These are phyloP conservation scores for Siphlonurus alternatus DNA, from an alignment of 2,888 invertebrate genomes.

Conservation along the genomic window DNA sequence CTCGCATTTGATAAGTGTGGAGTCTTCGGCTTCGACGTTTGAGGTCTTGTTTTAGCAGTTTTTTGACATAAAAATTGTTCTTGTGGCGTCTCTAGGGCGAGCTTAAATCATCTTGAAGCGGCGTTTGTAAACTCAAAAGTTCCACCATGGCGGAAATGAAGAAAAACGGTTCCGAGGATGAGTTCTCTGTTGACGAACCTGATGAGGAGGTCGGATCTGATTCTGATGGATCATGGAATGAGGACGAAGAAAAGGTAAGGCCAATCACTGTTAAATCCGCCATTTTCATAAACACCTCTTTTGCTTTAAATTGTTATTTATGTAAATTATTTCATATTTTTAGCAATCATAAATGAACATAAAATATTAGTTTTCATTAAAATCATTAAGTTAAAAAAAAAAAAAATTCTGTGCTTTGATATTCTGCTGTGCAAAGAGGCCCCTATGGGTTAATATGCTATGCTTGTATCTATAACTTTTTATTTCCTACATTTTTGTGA, in stretches of 20 bases:
- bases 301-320: too few relatives aligned
- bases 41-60: not conserved
- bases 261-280: not conserved
- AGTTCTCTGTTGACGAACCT: not conserved
- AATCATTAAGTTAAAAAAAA: too few relatives aligned
- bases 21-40: not conserved
- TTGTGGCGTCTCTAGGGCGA: not conserved
- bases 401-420: too few relatives aligned
- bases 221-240: not conserved
- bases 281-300: not conserved
- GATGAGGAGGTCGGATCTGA: not conserved
- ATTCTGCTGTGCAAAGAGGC: too few relatives aligned
- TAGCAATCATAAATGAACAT: too few relatives aligned
- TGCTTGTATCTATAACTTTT: too few relatives aligned
- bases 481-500: too few relatives aligned
- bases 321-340: too few relatives aligned
- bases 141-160: not conserved
- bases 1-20: not conserved
- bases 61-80: not conserved
- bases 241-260: not conserved
- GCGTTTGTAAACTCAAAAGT: not conserved
- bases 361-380: too few relatives aligned
- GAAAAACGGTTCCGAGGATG: conserved; percentile 3
- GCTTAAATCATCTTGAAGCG: not conserved
- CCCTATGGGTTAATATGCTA: too few relatives aligned